Percentiles rank a stretch among this genome's conserved stretches.
Evolutionary conservation across 2,113 vertebrate species (phyloP).

Genomic region (Sterrhoptilus dennistouni): DNA sequence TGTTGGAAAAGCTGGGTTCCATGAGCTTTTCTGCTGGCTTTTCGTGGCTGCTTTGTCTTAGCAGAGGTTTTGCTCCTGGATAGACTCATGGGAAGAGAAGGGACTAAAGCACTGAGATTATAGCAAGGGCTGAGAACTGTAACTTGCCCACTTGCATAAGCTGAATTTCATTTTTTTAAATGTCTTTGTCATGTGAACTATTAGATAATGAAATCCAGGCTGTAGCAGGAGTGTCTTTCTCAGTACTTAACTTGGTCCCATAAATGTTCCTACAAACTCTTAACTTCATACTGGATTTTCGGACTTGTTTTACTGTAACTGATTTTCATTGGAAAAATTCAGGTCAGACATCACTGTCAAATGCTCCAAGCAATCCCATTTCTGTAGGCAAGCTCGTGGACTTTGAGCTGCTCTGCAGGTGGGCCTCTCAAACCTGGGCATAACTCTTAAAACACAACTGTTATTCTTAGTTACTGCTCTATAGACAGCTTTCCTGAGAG

Average conservation of each 20-base stretch:
- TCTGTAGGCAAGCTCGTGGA: neutral
- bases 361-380: neutral
- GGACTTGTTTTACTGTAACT: neutral
- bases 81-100: neutral
- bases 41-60: neutral
- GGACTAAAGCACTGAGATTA: neutral
- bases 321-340: neutral
- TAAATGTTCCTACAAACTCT: neutral
- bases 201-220: neutral
- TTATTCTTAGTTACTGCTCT: conserved; percentile 17
- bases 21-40: neutral
- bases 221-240: neutral
- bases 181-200: neutral
- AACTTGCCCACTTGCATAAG: neutral
- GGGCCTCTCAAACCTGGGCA: neutral
- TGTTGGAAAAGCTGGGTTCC: neutral
- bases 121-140: neutral
- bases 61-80: neutral
- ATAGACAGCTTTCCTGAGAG: conserved; percentile 23
- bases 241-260: neutral
- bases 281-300: neutral
- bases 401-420: neutral
- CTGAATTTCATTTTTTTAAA: neutral
- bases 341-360: neutral
- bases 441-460: conserved; percentile 5